Evolutionary conservation across 2,888 invertebrate genomes (phyloP).

Genomic region (Sisyra nigra): DNA sequence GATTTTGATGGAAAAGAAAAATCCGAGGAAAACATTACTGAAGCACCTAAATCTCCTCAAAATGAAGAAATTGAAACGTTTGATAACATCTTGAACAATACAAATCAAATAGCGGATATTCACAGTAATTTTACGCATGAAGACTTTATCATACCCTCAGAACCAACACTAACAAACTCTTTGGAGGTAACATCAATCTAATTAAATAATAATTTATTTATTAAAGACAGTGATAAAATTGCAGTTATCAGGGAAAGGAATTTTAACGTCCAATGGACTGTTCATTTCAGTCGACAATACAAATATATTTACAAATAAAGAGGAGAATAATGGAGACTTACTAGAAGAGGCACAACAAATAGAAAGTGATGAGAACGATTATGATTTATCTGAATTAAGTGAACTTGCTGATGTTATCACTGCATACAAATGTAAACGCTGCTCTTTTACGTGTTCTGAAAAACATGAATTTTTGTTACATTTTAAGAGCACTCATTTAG

Average conservation of each 20-base stretch:
- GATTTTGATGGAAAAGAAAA: not conserved
- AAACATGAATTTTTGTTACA: slow-evolving; percentile 20
- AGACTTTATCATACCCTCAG: not conserved
- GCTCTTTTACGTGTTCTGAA: slow-evolving; percentile 21
- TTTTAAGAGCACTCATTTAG: slow-evolving; percentile 17
- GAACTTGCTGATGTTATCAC: slow-evolving; percentile 19
- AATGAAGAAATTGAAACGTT: not conserved
- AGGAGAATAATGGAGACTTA: not conserved
- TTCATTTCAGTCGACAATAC: slow-evolving; percentile 16
- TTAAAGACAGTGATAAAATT: not conserved
- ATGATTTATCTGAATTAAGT: slow-evolving; percentile 2
- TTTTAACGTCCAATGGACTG: slow-evolving; percentile 16
- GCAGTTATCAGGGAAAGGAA: slow-evolving; percentile 16
- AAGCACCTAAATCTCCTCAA: not conserved
- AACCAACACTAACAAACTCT: not conserved
- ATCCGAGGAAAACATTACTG: not conserved
- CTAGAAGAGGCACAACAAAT: slow-evolving; percentile 9
- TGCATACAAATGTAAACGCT: slow-evolving; percentile 24
- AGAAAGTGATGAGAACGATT: slow-evolving; percentile 7
- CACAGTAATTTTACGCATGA: not conserved
- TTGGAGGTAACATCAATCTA: not conserved
- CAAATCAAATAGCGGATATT: too few species aligned
- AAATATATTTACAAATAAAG: slow-evolving; percentile 2
- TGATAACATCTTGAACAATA: too few species aligned
- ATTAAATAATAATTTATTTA: not conserved